Conservation (phyloP, 2,113 vertebrate genomes). For the Dunckerocampus dactyliophorus region DNA sequence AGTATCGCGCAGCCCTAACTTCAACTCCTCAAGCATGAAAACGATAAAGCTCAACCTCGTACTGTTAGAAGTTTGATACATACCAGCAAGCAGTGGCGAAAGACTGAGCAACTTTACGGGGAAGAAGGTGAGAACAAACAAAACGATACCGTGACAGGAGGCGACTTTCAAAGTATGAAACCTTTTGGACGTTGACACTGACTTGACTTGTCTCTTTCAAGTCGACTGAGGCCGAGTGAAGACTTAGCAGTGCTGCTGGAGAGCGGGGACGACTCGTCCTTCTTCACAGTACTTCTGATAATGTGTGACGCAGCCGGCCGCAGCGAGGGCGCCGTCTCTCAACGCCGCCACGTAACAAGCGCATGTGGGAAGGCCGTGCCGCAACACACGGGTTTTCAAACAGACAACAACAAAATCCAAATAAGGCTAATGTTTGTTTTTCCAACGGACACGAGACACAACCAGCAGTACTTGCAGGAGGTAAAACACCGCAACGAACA, state of each 20-base stretch:
- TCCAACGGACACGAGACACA: constrained; percentile 31
- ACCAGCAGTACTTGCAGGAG: constrained; percentile 32
- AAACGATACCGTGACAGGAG: not conserved
- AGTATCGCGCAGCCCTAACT: too few species aligned
- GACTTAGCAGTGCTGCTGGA: constrained; percentile 43
- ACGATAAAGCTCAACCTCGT: constrained; percentile 31
- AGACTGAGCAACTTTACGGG: constrained; percentile 61
- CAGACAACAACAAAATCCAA: not conserved
- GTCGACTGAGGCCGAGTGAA: constrained; percentile 15
- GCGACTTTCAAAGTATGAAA: constrained; percentile 37
- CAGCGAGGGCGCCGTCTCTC: constrained; percentile 19
- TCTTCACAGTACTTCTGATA: constrained; percentile 62
- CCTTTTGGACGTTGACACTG: constrained; percentile 23
- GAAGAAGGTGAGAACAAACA: constrained; percentile 45
- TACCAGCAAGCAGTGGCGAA: constrained; percentile 46
- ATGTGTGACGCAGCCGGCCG: constrained; percentile 44
- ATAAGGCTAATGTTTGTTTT: constrained; percentile 15
- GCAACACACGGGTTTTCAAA: not conserved
- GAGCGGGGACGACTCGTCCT: constrained; percentile 19
- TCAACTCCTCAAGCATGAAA: constrained; percentile 17
- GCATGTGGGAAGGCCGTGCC: constrained; percentile 23
- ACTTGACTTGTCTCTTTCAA: constrained; percentile 12
- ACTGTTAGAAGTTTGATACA: constrained; percentile 47
- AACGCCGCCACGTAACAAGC: constrained; percentile 35
- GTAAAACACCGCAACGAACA: constrained; percentile 32